Percentiles rank a stretch among this genome's conserved stretches.
Evolutionary conservation across 1,140 invertebrate genomes (phyloP).

Genomic region (Drosophila bocki): DNA sequence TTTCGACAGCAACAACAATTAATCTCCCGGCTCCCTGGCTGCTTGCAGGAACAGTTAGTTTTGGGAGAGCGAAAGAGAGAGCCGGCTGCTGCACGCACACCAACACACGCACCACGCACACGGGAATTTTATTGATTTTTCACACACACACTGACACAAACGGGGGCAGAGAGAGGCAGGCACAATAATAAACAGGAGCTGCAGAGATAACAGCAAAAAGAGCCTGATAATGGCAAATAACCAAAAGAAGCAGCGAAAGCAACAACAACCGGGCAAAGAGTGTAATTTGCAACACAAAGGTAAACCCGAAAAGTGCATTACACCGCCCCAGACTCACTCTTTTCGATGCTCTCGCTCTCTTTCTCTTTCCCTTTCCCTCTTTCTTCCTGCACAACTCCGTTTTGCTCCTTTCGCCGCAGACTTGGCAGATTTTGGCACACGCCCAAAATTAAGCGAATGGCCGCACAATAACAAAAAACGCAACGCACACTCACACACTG

Average conservation of each 20-base stretch:
- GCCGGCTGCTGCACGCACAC: constrained; percentile 69
- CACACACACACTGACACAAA: constrained; percentile 44
- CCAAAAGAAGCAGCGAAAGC: constrained; percentile 30
- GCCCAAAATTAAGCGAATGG: constrained; percentile 19
- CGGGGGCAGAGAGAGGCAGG: not conserved
- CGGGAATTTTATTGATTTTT: constrained; percentile 73
- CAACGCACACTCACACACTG: not conserved
- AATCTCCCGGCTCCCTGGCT: not conserved
- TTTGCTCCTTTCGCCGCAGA: constrained; percentile 17
- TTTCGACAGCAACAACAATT: constrained; percentile 14
- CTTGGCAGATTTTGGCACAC: constrained; percentile 18
- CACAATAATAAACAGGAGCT: constrained; percentile 43
- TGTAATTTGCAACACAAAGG: constrained; percentile 4
- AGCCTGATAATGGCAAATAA: constrained; percentile 25
- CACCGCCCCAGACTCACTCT: constrained; percentile 11
- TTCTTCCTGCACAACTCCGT: constrained; percentile 17
- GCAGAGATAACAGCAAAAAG: constrained; percentile 20
- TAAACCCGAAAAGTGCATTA: constrained; percentile 31
- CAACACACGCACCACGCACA: constrained; percentile 19
- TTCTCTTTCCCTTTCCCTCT: not conserved
- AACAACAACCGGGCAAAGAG: not conserved
- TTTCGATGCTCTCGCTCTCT: not conserved
- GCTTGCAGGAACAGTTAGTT: constrained; percentile 7
- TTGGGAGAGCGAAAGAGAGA: constrained; percentile 22
- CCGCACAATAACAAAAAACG: constrained; percentile 16